These are phyloP conservation scores for Sesia apiformis DNA, from an alignment of 2,888 invertebrate genomes.

Conservation along the genomic window DNA sequence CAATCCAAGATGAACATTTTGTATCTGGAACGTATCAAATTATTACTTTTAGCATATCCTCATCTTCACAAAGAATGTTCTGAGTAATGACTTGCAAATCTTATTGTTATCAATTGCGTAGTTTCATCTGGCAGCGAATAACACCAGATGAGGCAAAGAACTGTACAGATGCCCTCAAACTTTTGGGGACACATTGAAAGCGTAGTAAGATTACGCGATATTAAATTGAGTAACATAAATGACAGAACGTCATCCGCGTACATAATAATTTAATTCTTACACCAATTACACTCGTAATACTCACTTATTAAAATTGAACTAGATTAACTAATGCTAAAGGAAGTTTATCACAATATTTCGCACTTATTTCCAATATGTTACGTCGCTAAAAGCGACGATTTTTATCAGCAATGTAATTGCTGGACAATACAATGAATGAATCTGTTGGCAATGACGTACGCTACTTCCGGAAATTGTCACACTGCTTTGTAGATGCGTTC, in stretches of 20 bases:
- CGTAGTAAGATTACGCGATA: slow-evolving; percentile 41
- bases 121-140: slow-evolving; percentile 21
- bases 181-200: slow-evolving; percentile 27
- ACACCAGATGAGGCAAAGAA: slow-evolving; percentile 4
- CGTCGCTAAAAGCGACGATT: slow-evolving; percentile 57
- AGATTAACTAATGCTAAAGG: slow-evolving; percentile 59
- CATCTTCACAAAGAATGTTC: slow-evolving; percentile 42
- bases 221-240: slow-evolving; percentile 63
- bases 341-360: slow-evolving; percentile 66
- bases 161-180: slow-evolving; percentile 12
- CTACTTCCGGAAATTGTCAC: slow-evolving; percentile 64
- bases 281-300: slow-evolving; percentile 37
- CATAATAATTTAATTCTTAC: slow-evolving; percentile 40
- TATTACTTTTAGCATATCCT: slow-evolving; percentile 13
- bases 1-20: slow-evolving; percentile 97
- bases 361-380: slow-evolving; percentile 58
- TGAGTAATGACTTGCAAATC: slow-evolving; percentile 58
- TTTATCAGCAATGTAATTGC: slow-evolving; percentile 41
- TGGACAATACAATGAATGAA: slow-evolving; percentile 35
- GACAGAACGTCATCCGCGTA: slow-evolving; percentile 62
- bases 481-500: no score
- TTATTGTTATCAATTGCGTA: slow-evolving; percentile 37
- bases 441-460: slow-evolving; percentile 72
- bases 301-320: slow-evolving; percentile 67
- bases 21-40: slow-evolving; percentile 45